Evolutionary conservation across 2,888 invertebrate species (phyloP).

Genomic region (Halictus quadricinctus): DNA sequence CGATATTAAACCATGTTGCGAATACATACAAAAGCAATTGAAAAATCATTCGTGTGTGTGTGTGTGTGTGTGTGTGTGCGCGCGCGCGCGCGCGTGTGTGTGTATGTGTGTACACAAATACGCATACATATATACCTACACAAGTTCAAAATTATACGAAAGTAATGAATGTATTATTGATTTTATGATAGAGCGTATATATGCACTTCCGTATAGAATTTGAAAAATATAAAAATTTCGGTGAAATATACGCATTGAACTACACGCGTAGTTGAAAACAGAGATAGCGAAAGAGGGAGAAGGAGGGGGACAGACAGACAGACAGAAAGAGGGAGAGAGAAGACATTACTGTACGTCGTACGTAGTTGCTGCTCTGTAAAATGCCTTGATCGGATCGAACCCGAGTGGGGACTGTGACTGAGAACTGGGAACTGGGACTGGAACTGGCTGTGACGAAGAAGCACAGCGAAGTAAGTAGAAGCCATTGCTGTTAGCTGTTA

Average conservation of each 20-base stretch:
- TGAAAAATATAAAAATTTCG: constrained; percentile 9
- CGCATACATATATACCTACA: neutral
- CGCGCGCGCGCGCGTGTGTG: too few species aligned
- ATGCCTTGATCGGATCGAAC: constrained; percentile 30
- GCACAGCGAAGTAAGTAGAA: constrained; percentile 20
- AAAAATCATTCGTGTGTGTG: neutral
- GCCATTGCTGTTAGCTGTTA: constrained; percentile 46
- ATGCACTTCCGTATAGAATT: neutral
- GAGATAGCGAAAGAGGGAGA: neutral
- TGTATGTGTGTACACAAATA: too few species aligned
- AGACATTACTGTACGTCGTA: constrained; percentile 17
- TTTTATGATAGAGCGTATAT: neutral
- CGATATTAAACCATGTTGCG: neutral
- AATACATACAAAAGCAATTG: neutral
- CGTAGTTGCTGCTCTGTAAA: constrained; percentile 43
- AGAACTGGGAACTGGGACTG: neutral
- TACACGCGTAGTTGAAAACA: constrained; percentile 15
- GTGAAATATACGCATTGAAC: constrained; percentile 13
- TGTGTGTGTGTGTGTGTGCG: too few species aligned
- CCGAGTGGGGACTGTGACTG: constrained; percentile 30
- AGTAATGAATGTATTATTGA: constrained; percentile 11
- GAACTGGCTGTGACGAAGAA: neutral
- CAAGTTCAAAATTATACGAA: neutral
- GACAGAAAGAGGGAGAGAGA: neutral
- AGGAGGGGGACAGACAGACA: neutral